Conservation (phyloP, 35 echinoderm and acorn worm species). For the Eucidaris tribuloides region DNA sequence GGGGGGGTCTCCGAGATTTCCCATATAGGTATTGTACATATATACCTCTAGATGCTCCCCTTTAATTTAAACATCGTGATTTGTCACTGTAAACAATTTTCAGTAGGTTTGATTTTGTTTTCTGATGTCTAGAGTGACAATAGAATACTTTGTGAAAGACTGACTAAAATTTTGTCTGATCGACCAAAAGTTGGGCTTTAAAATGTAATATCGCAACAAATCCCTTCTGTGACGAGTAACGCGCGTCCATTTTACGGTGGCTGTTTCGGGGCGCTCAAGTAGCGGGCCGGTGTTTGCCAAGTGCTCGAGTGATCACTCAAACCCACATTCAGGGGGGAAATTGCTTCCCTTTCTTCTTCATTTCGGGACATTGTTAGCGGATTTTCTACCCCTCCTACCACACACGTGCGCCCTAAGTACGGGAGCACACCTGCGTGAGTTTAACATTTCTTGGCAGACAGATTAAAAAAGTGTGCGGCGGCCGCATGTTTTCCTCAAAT, state of each 20-base stretch:
- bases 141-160: neutral
- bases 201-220: neutral
- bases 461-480: too few relatives aligned
- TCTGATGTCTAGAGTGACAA: neutral
- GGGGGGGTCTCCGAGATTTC: too few relatives aligned
- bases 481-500: too few relatives aligned
- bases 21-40: too few relatives aligned
- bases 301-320: constrained; percentile 11
- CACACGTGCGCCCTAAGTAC: constrained; percentile 14
- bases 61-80: too few relatives aligned
- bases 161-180: too few relatives aligned
- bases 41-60: too few relatives aligned
- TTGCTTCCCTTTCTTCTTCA: constrained; percentile 33
- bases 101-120: too few relatives aligned
- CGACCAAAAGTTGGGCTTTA: neutral
- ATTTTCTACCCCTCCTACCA: neutral
- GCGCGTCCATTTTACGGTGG: neutral
- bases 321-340: constrained; percentile 13
- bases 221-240: neutral
- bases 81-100: too few relatives aligned
- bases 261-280: neutral
- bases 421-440: too few relatives aligned
- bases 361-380: constrained; percentile 12
- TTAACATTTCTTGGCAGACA: too few relatives aligned
- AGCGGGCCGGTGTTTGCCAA: constrained; percentile 11